Conservation (phyloP, 1,140 invertebrate species). For the Cardiocondyla obscurior region DNA sequence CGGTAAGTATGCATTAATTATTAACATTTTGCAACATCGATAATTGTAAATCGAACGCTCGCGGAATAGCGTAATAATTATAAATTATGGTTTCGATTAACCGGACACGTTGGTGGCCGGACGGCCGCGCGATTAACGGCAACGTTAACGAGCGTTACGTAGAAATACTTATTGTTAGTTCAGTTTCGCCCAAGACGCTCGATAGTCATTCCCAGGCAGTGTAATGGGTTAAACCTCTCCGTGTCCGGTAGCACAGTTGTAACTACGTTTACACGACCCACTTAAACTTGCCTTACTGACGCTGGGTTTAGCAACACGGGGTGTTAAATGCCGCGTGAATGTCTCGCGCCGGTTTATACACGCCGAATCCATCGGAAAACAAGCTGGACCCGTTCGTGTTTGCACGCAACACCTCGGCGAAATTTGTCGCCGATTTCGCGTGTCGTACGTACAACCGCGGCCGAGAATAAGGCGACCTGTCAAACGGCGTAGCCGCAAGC, state of each 20-base stretch:
- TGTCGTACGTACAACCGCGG: background rate
- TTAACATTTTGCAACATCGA: background rate
- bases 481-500: background rate
- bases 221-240: background rate
- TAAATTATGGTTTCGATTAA: background rate
- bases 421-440: slow-evolving; percentile 20
- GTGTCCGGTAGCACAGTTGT: background rate
- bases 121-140: background rate
- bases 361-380: slow-evolving; percentile 31
- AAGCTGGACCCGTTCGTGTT: slow-evolving; percentile 7
- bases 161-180: slow-evolving; percentile 8
- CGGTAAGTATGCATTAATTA: slow-evolving; percentile 14
- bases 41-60: slow-evolving; percentile 21
- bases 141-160: background rate
- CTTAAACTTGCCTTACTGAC: slow-evolving; percentile 37
- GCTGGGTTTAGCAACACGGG: slow-evolving; percentile 7
- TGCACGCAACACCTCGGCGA: slow-evolving; percentile 3
- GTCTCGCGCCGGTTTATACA: slow-evolving; percentile 18
- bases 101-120: background rate
- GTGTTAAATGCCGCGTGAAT: slow-evolving; percentile 45
- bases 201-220: slow-evolving; percentile 1
- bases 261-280: slow-evolving; percentile 42
- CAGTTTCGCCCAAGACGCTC: slow-evolving; percentile 3
- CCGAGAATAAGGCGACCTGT: background rate
- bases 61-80: background rate